A percentile compares a stretch with the other conserved stretches of the same genome.
These are phyloP conservation scores for Apostichopus leukothele DNA, from an alignment of 53 echinoderm and acorn worm species.

Conservation along the genomic window DNA sequence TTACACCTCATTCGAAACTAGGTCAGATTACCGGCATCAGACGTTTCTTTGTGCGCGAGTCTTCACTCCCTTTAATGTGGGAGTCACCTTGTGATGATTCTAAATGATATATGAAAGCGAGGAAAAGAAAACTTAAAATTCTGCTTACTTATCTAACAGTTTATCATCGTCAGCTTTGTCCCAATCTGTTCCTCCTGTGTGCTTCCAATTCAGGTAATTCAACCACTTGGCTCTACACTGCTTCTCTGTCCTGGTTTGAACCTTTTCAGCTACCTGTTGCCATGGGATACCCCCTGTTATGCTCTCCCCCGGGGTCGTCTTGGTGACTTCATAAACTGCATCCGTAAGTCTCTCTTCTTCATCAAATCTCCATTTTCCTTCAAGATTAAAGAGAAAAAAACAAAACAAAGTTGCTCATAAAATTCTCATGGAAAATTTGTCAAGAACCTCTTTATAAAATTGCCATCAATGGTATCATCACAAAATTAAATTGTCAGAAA, in stretches of 20 bases:
- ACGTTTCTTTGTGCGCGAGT: too few relatives aligned
- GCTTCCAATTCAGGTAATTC: constrained; percentile 98
- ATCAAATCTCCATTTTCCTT: constrained; percentile 84
- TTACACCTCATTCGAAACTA: too few relatives aligned
- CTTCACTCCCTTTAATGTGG: too few relatives aligned
- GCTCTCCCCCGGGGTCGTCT: constrained; percentile 81
- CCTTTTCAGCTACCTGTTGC: constrained; percentile 86
- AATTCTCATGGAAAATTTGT: too few relatives aligned
- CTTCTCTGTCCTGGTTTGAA: constrained; percentile 89
- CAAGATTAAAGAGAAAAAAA: not conserved
- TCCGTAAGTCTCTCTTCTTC: constrained; percentile 76
- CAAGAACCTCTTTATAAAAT: too few relatives aligned
- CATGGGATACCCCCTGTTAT: constrained; percentile 95
- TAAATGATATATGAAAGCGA: too few relatives aligned
- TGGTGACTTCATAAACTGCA: constrained; percentile 79
- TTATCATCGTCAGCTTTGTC: constrained; percentile 73
- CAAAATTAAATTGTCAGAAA: too few relatives aligned
- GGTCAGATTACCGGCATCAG: too few relatives aligned
- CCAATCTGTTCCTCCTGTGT: constrained; percentile 93
- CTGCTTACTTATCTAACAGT: constrained; percentile 75
- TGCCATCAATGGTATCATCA: too few relatives aligned
- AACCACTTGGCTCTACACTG: constrained; percentile 98
- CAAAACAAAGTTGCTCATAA: too few relatives aligned
- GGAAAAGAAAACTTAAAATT: not conserved
- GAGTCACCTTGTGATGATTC: too few relatives aligned